Evolutionary conservation across 2,113 vertebrate species (phyloP), one percentile per base, ranked within the genome.

Genomic region (Aleadryas rufinucha): DNA sequence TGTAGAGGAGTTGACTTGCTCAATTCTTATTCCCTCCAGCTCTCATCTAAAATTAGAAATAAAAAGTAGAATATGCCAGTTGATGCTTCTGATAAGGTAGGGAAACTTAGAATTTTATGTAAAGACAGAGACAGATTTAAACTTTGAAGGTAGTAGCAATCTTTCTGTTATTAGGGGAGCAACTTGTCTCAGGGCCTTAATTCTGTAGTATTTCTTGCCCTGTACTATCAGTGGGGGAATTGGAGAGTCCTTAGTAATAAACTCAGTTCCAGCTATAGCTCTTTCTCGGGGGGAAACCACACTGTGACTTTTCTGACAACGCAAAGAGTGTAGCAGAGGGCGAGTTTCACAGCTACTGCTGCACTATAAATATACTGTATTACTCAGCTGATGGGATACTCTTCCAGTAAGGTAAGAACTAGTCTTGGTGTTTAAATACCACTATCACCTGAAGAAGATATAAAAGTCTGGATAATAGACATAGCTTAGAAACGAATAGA

Each of bases 41-140:
- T 86, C 20, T 81, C 31, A 39, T 78, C 18, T 89, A 89, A 86
- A 91, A 52, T 63, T 72, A 81, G 23, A 95, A 93, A 53, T 45
- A 53, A 79, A 52, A 87, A 45, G 41, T 45, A 33, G 26, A 85
- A 60, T 52, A 60, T 33, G 10, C 37, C 10, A 27, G 22, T 17
- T 74, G 35, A 50, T 90, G 26, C 6, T 84, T 90, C 53, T 72
- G 54, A 50, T 30, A 53, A 30, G 14, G 16, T 15, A 56, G 21
- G 16, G 69, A 76, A 81, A 80, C 72, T 69, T 2, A 4, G 16
- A 72, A 57, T 84, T 86, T 91, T 71, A 50, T 71, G 30, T 76
- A 53, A 83, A 93, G 63, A 31, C 22, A 64, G 69, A 71, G 7
- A 30, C 41, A 88, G 22, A 75, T 71, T 63, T 68, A 60, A 56